Evolutionary conservation across 1,140 invertebrate species (phyloP), one percentile per base, ranked within the genome.

Genomic region (Nixonia krombeini): DNA sequence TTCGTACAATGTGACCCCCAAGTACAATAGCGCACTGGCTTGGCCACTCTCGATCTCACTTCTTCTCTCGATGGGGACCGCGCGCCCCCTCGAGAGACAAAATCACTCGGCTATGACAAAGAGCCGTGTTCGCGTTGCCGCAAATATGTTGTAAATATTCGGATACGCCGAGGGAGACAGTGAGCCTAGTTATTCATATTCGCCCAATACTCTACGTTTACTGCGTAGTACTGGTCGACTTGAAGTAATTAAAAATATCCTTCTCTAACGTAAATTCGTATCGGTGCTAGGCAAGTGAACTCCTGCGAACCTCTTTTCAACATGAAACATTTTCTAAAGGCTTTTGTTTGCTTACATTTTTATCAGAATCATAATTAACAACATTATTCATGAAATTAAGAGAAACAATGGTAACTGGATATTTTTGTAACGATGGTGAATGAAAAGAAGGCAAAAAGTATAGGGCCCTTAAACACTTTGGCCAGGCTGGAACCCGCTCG

Each of bases 71-170:
- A 26, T 42, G 50, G 52, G 49, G 63, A 56, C 44, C 47, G 23
- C 51, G 23, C 50, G 50, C 63, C 63, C 47, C 59, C 52, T 67
- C 64, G 55, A 63, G 69, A 62, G 63, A 59, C 74, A 70, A 74
- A 81, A 83, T 81, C 79, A 79, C 72, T 81, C 75, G 67, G 45
- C 70, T 70, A 70, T 75, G 70, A 82, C 80, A 82, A 81, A 83
- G 77, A 73, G 67, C 56, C 55, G 45, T 82, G 80, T 82, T 82
- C 78, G 67, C 79, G 69, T 72, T 83, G 70, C 81, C 80, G 65
- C 82, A 83, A 84, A 81, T 80, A 76, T 70, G 66, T 72, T 72
- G 70, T 82, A 80, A 83, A 82, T 82, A 78, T 65, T 59, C 63
- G 44, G 37, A 53, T 57, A 44, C 53, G 49, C 53, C 47, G 42